These are phyloP conservation scores for Calonectris borealis DNA, from an alignment of 2,113 vertebrate species.

Conservation along the genomic window DNA sequence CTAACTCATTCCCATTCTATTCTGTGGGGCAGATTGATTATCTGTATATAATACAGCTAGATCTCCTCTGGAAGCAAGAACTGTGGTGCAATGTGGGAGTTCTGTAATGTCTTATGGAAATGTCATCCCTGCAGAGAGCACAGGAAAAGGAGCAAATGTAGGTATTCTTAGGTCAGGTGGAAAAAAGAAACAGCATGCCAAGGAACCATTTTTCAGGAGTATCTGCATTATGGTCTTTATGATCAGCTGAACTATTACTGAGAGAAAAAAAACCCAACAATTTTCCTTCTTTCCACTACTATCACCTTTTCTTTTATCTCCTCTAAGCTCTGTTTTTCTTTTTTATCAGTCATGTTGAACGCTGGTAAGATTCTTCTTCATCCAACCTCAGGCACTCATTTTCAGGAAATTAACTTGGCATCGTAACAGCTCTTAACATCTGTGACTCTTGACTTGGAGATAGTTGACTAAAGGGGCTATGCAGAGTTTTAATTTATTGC, in stretches of 20 bases:
- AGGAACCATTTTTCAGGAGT: background rate
- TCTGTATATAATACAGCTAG: background rate
- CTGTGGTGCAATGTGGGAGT: background rate
- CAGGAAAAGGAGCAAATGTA: background rate
- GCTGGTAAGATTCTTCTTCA: background rate
- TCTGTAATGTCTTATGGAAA: background rate
- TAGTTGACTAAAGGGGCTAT: background rate
- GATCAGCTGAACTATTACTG: background rate
- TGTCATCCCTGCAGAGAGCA: background rate
- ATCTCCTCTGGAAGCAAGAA: background rate
- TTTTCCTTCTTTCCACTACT: background rate
- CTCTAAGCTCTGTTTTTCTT: background rate
- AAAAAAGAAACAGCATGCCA: background rate
- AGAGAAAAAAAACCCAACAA: background rate
- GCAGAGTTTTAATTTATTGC: conserved; percentile 19
- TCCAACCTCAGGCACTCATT: conserved; percentile 45
- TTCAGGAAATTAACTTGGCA: conserved; percentile 64
- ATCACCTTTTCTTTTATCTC: background rate
- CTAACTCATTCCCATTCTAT: background rate
- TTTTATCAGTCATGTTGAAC: background rate
- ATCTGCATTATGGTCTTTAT: background rate
- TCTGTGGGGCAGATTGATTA: background rate
- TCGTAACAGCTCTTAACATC: conserved; percentile 20
- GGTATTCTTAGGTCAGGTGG: background rate
- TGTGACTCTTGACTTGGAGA: conserved; percentile 55